Conservation (phyloP, 2,113 vertebrate genomes). For the Harpagus bidentatus region DNA sequence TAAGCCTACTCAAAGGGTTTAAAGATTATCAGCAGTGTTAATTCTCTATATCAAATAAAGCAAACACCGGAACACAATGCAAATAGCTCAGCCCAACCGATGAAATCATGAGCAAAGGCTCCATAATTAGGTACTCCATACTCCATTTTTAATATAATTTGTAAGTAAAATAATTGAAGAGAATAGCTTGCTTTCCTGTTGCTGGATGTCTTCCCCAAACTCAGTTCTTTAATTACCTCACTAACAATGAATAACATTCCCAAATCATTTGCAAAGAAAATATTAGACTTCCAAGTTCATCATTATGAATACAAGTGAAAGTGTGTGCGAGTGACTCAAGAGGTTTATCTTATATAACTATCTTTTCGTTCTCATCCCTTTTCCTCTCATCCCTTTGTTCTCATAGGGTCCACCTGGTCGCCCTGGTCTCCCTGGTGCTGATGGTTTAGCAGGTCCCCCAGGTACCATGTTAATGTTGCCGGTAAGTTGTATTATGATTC, state of each 20-base stretch:
- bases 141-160: neutral
- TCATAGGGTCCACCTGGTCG: conserved; percentile 90
- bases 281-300: neutral
- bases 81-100: neutral
- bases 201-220: neutral
- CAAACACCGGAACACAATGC: neutral
- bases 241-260: neutral
- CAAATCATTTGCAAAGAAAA: neutral
- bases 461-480: conserved; percentile 98
- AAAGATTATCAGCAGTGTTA: neutral
- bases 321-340: neutral
- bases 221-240: neutral
- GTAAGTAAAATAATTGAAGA: neutral
- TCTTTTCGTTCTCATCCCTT: neutral
- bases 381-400: neutral
- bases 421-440: conserved; percentile 90
- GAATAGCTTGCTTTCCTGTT: neutral
- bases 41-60: neutral
- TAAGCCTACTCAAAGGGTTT: neutral
- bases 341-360: neutral
- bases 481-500: conserved; percentile 71
- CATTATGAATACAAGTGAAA: neutral
- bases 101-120: neutral
- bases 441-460: conserved; percentile 92
- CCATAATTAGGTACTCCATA: neutral